Evolutionary conservation across 2,888 invertebrate species (phyloP).

Genomic region (Didymodactylos carnosus): DNA sequence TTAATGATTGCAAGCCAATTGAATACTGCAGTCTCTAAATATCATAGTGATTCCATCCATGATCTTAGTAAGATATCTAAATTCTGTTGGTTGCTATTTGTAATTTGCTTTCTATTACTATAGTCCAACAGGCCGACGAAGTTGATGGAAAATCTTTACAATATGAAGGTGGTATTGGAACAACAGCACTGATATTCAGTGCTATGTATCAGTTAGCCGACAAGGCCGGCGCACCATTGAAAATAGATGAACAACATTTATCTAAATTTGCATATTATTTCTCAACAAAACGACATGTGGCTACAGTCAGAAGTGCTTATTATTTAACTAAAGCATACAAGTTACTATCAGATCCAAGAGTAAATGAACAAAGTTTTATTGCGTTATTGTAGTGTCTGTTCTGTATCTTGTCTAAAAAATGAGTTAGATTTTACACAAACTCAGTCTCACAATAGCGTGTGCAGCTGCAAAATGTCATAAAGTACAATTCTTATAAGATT

Average conservation of each 20-base stretch:
- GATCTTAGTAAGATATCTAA: no score
- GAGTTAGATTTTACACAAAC: no score
- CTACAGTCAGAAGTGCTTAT: constrained; percentile 59
- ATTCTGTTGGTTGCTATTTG: no score
- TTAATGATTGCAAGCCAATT: background rate
- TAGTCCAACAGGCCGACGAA: constrained; percentile 73
- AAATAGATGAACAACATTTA: constrained; percentile 46
- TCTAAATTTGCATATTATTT: constrained; percentile 75
- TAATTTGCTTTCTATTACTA: no score
- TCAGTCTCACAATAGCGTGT: no score
- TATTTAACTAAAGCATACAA: constrained; percentile 57
- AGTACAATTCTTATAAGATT: background rate
- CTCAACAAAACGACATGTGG: constrained; percentile 66
- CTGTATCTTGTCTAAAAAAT: no score
- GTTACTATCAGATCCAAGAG: constrained; percentile 50
- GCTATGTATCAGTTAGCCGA: constrained; percentile 46
- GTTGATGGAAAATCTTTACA: constrained; percentile 59
- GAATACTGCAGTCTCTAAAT: background rate
- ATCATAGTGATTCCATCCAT: background rate
- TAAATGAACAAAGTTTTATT: constrained; percentile 26
- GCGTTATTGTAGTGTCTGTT: background rate
- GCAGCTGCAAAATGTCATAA: background rate
- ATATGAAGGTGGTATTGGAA: constrained; percentile 48
- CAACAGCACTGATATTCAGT: constrained; percentile 42
- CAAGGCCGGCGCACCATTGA: constrained; percentile 42